Evolutionary conservation across 2,888 invertebrate genomes (phyloP).

Genomic region (Troglohyphantes excavatus): DNA sequence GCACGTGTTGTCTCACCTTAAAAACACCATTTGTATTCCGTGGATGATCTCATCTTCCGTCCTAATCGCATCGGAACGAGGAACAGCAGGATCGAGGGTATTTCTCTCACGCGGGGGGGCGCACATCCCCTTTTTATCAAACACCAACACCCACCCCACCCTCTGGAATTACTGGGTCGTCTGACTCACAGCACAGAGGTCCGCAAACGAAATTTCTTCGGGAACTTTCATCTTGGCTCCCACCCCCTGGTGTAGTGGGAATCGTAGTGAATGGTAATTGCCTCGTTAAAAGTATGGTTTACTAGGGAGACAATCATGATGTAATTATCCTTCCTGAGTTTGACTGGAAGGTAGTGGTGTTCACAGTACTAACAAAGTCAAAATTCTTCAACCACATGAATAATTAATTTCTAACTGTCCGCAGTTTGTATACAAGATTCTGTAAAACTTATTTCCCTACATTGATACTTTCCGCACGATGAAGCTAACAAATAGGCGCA

Average conservation of each 20-base stretch:
- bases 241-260: not conserved
- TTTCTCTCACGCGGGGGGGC: not conserved
- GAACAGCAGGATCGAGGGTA: constrained; percentile 10
- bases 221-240: constrained; percentile 18
- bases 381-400: too few relatives aligned
- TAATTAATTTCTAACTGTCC: too few relatives aligned
- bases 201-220: constrained; percentile 42
- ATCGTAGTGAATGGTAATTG: not conserved
- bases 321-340: too few relatives aligned
- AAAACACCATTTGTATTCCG: constrained; percentile 20
- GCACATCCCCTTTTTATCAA: constrained; percentile 45
- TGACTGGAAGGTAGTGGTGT: too few relatives aligned
- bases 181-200: constrained; percentile 31
- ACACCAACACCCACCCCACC: constrained; percentile 22
- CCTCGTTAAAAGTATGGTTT: too few relatives aligned
- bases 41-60: constrained; percentile 9
- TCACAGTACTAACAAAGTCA: too few relatives aligned
- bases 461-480: not conserved
- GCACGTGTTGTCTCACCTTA: constrained; percentile 4
- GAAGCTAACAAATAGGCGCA: too few relatives aligned
- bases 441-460: not conserved
- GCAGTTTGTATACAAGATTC: too few relatives aligned
- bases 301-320: too few relatives aligned
- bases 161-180: constrained; percentile 40
- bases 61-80: constrained; percentile 59